phyloP scores from a whole-genome alignment of 2,797 vertebrate genomes.

The Ambastaia sidthimunki region DNA sequence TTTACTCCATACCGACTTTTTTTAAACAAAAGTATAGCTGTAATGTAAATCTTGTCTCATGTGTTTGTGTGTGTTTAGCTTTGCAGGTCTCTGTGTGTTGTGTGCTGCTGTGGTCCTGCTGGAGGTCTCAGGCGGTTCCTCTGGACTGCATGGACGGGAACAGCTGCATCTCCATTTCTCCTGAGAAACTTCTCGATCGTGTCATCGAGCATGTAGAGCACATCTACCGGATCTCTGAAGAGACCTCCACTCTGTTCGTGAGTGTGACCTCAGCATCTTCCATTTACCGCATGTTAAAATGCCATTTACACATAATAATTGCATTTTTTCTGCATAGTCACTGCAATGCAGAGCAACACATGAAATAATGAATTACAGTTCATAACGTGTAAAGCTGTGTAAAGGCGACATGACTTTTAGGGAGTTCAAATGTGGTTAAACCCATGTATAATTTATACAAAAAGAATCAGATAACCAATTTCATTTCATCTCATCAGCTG shows the following conservation, averaged over 20 bases:
- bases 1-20: neutral
- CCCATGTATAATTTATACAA: neutral
- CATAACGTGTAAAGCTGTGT: neutral
- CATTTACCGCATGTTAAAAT: slow-evolving; percentile 1
- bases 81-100: slow-evolving; percentile 61
- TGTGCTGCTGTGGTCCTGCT: slow-evolving; percentile 63
- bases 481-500: slow-evolving; percentile 19
- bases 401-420: neutral
- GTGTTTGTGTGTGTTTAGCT: slow-evolving; percentile 58
- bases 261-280: slow-evolving; percentile 59
- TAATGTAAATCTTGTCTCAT: neutral
- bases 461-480: slow-evolving; percentile 22
- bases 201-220: slow-evolving; percentile 80
- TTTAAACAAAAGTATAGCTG: neutral
- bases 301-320: neutral
- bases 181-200: slow-evolving; percentile 80
- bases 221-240: slow-evolving; percentile 78
- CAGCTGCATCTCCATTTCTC: slow-evolving; percentile 75
- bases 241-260: slow-evolving; percentile 77
- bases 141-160: slow-evolving; percentile 73
- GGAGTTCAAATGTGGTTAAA: neutral
- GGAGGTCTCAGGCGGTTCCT: slow-evolving; percentile 60
- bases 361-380: neutral
- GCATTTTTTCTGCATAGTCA: neutral
- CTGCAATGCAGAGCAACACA: neutral